Base-by-base conservation (phyloP, 2,797 vertebrate genomes). In the Nyctalus aviator region DNA sequence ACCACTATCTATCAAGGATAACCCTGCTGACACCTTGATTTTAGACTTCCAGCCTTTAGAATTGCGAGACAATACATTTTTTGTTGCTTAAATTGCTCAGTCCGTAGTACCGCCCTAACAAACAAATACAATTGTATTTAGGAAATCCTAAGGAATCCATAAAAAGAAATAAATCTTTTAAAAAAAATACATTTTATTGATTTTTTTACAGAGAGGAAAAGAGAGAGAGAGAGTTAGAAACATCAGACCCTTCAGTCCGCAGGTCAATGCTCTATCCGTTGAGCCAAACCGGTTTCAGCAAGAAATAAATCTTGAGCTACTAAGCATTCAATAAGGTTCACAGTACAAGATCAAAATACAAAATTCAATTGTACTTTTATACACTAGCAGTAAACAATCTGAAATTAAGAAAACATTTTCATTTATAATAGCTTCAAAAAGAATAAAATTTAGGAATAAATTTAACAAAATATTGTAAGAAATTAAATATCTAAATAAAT, bases 331-430 rank as follows among this genome's bases (percentile, higher is more conserved):
- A 69, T 20, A 81, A 57, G n/a, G 10, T 46, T 79, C 50, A 30
- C 76, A 79, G 13, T 69, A 69, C 35, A 90, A 32, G 23, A 71
- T 90, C n/a, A 35, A 71, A 48, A 59, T 59, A 48, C 37, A 90
- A 78, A 83, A 82, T 48, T 66, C 46, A 79, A 48, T 46, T 71
- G 50, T 71, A 81, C 15, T 69, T 89, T 46, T 89, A 46, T 46
- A 81, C 11, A 27, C 15, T 71, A 81, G 64, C 64, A 59, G 13
- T 15, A 35, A 50, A 64, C 50, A 59, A 81, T 59, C 77, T 59
- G 41, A 81, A 81, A 81, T 71, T 71, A 55, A 88, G 62, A 81
- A 69, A 32, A 32, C 44, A 84, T 37, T 90, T 89, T 15, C n/a
- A 71, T 59, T 59, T 90, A 72, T 13, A 37, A 72, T 48, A 62